Base-by-base conservation (phyloP, 2,888 invertebrate genomes). In the Pseudococcus jackbeardsleyi region DNA sequence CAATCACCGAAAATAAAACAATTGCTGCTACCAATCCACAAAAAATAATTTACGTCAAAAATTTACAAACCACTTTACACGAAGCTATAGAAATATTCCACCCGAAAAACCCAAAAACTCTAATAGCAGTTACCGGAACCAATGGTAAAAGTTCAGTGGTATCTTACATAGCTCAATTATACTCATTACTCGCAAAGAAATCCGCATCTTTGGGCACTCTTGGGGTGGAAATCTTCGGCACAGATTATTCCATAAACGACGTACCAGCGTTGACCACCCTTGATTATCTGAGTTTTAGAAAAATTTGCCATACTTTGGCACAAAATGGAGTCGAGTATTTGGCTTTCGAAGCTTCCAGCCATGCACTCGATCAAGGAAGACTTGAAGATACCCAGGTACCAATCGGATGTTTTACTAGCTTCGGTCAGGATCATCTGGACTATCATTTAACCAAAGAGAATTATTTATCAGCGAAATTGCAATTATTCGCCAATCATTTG, bases 391-490 rank as follows among this genome's bases (percentile, higher is more conserved):
- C 72, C 2, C 12, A 59, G 8, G 39, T 89, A n/a, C 0, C 12
- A n/a, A 39, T n/a, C 19, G 89, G 79, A 5, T n/a, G 64, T 11
- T 89, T 86, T 79, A 86, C 79, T 26, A 89, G 72, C 72, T 54
- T 89, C 4, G 86, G 50, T n/a, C 89, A 42, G 11, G 89, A 89
- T 50, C 89, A 89, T 82, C 79, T 89, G 12, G 89, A 89, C 50
- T 89, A 89, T 89, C 89, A 89, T 54, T 12, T 0, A 0, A 33
- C 12, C 59, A 79, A 48, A 9, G 19, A 19, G 12, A 5, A 54
- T 22, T 89, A 89, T 54, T 54, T n/a, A 42, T 7, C 9, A 22
- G 86, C 86, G 1, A 89, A 89, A 39, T 46, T 72, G 79, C 3
- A 17, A 46, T 50, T 85, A 17, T 88, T 88, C 46, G n/a, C 8